Percentiles rank a stretch among this genome's conserved stretches.
phyloP scores from a whole-genome alignment of 2,113 vertebrate genomes.

The Phaetusa simplex region DNA sequence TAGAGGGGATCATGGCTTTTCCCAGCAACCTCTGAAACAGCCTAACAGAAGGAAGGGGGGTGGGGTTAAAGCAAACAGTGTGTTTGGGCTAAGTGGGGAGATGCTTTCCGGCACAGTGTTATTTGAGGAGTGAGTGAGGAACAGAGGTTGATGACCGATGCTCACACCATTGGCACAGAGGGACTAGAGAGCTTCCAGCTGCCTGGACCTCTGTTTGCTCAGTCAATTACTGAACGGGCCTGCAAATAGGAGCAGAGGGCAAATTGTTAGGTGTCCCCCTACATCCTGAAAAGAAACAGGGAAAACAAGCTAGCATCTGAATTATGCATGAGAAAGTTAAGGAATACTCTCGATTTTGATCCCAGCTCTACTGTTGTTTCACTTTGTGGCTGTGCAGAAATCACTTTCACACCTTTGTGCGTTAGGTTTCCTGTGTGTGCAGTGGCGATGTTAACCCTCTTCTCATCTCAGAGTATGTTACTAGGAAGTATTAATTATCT shows the following conservation, averaged over 20 bases:
- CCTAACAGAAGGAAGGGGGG: neutral
- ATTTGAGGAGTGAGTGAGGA: neutral
- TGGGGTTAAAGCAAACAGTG: neutral
- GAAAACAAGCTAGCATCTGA: neutral
- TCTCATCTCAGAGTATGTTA: neutral
- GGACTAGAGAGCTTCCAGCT: neutral
- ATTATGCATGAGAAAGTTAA: neutral
- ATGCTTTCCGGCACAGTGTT: neutral
- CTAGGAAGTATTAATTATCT: neutral
- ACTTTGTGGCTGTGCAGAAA: neutral
- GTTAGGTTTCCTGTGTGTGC: neutral
- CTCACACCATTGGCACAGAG: neutral
- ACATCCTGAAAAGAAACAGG: neutral
- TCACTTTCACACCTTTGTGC: neutral
- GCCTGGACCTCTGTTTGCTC: neutral
- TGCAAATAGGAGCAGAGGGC: neutral
- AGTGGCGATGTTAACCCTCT: neutral
- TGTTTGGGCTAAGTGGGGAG: neutral
- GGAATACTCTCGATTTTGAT: neutral
- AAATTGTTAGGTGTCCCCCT: neutral
- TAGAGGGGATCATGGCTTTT: neutral
- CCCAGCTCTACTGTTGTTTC: neutral
- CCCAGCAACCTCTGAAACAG: constrained; percentile 14
- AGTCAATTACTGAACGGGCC: neutral
- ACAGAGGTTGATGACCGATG: neutral